Evolutionary conservation across 23 tunicate genomes (phyloP), one percentile per base, ranked within the genome.

Genomic region (Phallusia fumigata): DNA sequence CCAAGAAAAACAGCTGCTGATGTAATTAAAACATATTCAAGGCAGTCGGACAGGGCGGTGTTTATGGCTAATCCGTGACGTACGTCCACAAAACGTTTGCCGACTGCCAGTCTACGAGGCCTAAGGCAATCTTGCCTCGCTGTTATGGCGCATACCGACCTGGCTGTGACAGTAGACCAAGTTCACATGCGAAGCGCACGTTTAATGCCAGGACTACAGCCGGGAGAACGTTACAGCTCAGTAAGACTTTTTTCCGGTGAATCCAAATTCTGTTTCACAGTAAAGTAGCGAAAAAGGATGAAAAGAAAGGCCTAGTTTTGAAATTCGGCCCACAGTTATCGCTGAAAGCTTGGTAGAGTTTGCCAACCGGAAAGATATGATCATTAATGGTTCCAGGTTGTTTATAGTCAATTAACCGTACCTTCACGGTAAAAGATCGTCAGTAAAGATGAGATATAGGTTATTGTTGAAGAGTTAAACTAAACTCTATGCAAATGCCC

Each of bases 1-100:
- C 47, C 47, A 40, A 5, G 47, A 40, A 40, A n/a, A 58, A 58
- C 69, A 58, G 69, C 69, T 58, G 69, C 28, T 1, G 47, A 40
- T 40, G 69, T 24, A 58, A 58, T 58, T 58, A 58, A 58, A 58
- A 58, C 69, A 58, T 58, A 58, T 24, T 58, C 28, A 21, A 51
- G 69, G 28, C 28, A 22, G 28, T 21, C 69, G 13, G 13, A 3
- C 69, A 58, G 69, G 69, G 69, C 16, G 69, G 69, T 58, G 69
- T 58, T 58, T 58, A 58, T 58, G 69, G 69, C 69, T 58, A 58
- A 58, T 58, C 28, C 28, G 69, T 58, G 69, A 58, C 69, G 69
- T 58, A 22, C 8, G 15, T 21, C 26, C 69, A 24, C 69, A 58
- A 21, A 24, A 24, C 69, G 69, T 58, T 24, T 58, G 69, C 28